Evolutionary conservation across 2,113 vertebrate species (phyloP), one percentile per base, ranked within the genome.

Genomic region (Sebastes fasciatus): DNA sequence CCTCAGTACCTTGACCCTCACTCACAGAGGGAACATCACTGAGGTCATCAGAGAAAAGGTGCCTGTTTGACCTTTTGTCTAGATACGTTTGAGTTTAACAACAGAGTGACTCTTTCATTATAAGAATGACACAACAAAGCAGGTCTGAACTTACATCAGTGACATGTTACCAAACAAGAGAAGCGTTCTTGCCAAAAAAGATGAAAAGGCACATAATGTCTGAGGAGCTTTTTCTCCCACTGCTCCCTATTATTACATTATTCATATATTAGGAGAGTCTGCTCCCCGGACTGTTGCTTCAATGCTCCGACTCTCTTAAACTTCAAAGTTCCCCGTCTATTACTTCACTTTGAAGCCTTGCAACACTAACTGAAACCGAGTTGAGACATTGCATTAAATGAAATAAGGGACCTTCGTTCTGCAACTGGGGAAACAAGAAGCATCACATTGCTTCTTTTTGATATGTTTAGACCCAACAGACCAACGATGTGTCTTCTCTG

Each of bases 291-390:
- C 58, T 62, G 2, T 11, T 64, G 75, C 40, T 75, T 74, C 26
- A 61, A 23, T 52, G n/a, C 34, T 8, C 61, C 16, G 23, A 45
- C 26, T 69, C 40, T 57, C 17, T 23, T 73, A 26, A 46, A 51
- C n/a, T 13, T 64, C 48, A 87, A 62, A 62, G 63, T 52, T 84
- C 61, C 16, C 26, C 11, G 49, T 45, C 21, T 64, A 14, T 48
- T 11, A 61, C 46, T 23, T 74, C 6, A 58, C 49, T n/a, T 74
- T 79, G 26, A 88, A 66, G 21, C 57, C 51, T 68, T 43, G 48
- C 71, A 72, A 62, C 74, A 34, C 57, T 77, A 42, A 42, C 19
- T 64, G 46, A 79, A 74, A 58, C 23, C 19, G 74, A 82, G 58
- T 40, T 21, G 63, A 82, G 79, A 64, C 17, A 43, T 7, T 45